Evolutionary conservation across 2,888 invertebrate species (phyloP).

Genomic region (Leptopilina drosophilae): DNA sequence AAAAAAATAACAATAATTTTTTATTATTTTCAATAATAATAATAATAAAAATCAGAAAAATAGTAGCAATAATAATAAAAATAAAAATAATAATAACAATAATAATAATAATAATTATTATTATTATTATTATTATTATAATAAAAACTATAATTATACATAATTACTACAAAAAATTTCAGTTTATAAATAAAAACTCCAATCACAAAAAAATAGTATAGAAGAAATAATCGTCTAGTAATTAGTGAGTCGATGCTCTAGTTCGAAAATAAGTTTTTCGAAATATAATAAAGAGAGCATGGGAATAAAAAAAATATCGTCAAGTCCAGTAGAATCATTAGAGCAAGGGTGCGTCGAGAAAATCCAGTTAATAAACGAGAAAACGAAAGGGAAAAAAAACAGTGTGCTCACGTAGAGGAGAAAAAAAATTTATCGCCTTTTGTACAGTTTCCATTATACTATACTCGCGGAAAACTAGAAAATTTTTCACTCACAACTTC

Average conservation of each 20-base stretch:
- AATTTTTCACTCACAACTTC: not conserved
- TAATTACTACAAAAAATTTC: too few species aligned
- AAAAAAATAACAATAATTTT: too few species aligned
- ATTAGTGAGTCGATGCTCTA: not conserved
- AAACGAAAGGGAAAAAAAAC: slow-evolving; percentile 11
- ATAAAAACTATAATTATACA: too few species aligned
- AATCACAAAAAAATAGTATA: too few species aligned
- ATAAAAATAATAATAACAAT: too few species aligned
- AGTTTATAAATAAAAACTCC: too few species aligned
- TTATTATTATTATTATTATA: too few species aligned
- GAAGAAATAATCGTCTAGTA: not conserved
- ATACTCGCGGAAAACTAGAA: not conserved
- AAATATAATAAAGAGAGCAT: slow-evolving; percentile 6
- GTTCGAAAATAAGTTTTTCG: not conserved
- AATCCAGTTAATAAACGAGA: not conserved
- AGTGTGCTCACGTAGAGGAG: not conserved
- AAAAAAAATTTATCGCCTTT: slow-evolving; percentile 14
- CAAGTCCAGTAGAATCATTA: not conserved
- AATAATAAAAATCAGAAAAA: too few species aligned
- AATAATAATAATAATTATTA: too few species aligned
- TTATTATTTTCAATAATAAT: too few species aligned
- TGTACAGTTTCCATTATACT: not conserved
- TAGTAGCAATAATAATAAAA: too few species aligned
- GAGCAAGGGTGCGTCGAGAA: slow-evolving; percentile 6
- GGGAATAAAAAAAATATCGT: slow-evolving; percentile 9